Conservation (phyloP, 2,888 invertebrate genomes). For the Ephialtes manifestator region DNA sequence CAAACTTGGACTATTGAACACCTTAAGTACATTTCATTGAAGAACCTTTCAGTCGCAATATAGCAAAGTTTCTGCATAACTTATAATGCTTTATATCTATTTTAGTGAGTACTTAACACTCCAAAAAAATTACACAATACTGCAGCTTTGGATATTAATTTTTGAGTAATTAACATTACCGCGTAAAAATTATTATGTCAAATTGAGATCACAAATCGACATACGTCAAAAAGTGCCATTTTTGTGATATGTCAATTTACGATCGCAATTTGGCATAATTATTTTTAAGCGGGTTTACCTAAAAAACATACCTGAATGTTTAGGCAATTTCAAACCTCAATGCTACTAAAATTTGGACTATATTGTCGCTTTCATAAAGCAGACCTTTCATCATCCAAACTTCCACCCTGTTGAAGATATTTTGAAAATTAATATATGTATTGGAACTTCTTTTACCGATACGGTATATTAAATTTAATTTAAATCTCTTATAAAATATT, state of each 20-base stretch:
- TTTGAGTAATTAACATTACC: neutral
- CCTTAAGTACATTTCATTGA: neutral
- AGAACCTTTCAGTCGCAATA: neutral
- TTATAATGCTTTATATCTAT: neutral
- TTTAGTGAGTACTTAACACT: neutral
- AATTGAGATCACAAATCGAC: too few species aligned
- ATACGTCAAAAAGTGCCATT: too few species aligned
- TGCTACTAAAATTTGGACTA: neutral
- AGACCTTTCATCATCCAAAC: neutral
- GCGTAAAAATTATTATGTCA: too few species aligned
- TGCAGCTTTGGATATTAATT: neutral
- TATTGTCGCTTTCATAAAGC: too few species aligned
- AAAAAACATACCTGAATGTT: neutral
- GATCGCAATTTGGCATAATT: too few species aligned
- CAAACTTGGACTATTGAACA: neutral
- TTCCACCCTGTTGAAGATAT: too few species aligned
- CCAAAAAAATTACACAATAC: neutral
- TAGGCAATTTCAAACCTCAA: neutral
- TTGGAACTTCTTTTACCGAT: too few species aligned
- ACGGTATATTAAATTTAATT: too few species aligned
- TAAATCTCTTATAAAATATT: too few species aligned
- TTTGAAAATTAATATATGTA: too few species aligned
- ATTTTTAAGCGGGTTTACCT: too few species aligned
- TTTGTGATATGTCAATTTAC: too few species aligned
- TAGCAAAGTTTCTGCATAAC: neutral